Evolutionary conservation across 2,797 vertebrate species (phyloP).

Genomic region (Pseudochromis fuscus): DNA sequence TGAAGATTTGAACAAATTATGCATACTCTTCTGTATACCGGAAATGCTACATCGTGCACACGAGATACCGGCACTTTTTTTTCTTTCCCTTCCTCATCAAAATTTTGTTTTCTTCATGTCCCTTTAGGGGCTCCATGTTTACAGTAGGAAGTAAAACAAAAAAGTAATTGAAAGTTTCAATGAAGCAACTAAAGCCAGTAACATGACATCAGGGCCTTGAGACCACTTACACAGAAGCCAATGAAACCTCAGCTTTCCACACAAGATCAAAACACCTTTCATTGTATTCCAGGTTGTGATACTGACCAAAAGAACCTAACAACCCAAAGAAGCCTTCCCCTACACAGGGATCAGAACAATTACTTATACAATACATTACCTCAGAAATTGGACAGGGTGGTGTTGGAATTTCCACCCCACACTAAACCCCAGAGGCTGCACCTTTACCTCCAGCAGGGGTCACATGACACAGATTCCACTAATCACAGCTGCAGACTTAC

Average conservation of each 20-base stretch:
- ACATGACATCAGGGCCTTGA: not conserved
- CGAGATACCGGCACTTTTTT: too few species aligned
- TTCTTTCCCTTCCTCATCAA: too few species aligned
- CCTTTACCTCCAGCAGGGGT: slow-evolving; percentile 33
- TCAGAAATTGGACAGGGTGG: not conserved
- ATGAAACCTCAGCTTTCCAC: slow-evolving; percentile 47
- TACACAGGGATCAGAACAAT: slow-evolving; percentile 45
- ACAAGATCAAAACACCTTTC: slow-evolving; percentile 38
- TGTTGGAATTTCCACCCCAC: slow-evolving; percentile 69
- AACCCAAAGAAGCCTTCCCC: slow-evolving; percentile 4
- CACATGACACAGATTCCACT: slow-evolving; percentile 41
- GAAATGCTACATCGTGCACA: too few species aligned
- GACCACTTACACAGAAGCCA: slow-evolving; percentile 12
- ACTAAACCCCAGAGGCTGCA: slow-evolving; percentile 6
- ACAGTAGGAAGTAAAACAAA: not conserved
- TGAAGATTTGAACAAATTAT: too few species aligned
- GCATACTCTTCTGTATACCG: too few species aligned
- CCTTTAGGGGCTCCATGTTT: too few species aligned
- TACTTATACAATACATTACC: slow-evolving; percentile 8
- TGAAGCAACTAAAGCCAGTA: not conserved
- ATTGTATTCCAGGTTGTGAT: slow-evolving; percentile 35
- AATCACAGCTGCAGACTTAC: slow-evolving; percentile 33
- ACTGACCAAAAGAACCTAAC: slow-evolving; percentile 55
- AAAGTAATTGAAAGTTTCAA: not conserved
- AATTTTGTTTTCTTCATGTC: too few species aligned